These are phyloP conservation scores for Creontiades dilutus DNA, from an alignment of 2,888 invertebrate genomes.

Conservation along the genomic window DNA sequence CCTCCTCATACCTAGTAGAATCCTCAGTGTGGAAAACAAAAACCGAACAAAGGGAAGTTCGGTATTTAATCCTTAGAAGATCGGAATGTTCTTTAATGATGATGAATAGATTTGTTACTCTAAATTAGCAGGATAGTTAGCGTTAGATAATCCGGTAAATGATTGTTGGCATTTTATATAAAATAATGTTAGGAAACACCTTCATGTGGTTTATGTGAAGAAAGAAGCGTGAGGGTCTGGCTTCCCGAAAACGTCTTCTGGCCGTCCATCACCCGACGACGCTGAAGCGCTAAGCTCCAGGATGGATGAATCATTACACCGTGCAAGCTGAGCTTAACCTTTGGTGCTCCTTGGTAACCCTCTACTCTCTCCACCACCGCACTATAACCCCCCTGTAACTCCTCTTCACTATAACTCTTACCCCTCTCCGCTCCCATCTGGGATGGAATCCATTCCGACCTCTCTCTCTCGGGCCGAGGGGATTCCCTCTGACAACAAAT, in stretches of 20 bases:
- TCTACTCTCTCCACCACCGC: not conserved
- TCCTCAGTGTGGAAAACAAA: no score
- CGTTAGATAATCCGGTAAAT: no score
- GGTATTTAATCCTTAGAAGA: no score
- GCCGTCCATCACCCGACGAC: not conserved
- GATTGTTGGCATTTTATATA: no score
- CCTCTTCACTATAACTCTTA: not conserved
- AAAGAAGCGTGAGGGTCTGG: no score
- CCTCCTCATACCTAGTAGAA: no score
- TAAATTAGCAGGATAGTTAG: no score
- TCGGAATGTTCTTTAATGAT: no score
- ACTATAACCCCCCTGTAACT: not conserved
- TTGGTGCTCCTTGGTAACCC: not conserved
- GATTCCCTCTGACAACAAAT: constrained; percentile 69
- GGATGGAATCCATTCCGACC: constrained; percentile 27
- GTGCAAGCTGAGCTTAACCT: constrained; percentile 54
- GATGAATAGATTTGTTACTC: no score
- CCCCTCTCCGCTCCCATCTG: not conserved
- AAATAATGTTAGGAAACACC: no score
- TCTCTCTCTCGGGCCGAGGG: not conserved
- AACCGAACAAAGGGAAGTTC: no score
- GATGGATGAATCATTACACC: constrained; percentile 53
- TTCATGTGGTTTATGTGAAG: no score
- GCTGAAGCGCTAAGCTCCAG: not conserved
- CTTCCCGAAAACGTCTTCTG: not conserved